Percentiles rank a stretch among this genome's conserved stretches.
These are phyloP conservation scores for Myotis myotis DNA, from an alignment of 2,797 vertebrate genomes.

Conservation along the genomic window DNA sequence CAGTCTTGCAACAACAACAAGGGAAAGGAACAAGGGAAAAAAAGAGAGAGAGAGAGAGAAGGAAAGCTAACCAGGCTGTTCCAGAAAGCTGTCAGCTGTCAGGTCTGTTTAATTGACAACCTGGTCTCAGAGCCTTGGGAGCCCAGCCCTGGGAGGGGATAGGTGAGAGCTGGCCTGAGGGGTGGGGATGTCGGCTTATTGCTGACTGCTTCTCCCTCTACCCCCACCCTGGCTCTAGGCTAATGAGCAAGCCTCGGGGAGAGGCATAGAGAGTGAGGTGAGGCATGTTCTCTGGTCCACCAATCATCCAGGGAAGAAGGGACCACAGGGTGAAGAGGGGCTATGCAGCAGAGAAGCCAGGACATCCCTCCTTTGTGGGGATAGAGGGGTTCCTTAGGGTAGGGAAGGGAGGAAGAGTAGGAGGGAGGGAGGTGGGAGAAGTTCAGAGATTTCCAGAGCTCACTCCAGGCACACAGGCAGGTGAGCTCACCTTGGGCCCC, in stretches of 20 bases:
- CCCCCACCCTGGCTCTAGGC: not conserved
- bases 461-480: not conserved
- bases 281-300: not conserved
- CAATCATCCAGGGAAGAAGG: not conserved
- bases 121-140: not conserved
- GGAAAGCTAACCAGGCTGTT: not conserved
- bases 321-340: not conserved
- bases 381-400: not conserved
- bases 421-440: not conserved
- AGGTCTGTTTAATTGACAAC: conserved; percentile 29
- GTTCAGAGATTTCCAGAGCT: not conserved
- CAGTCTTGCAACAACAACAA: conserved; percentile 60
- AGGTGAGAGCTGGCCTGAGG: not conserved
- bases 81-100: conserved; percentile 70
- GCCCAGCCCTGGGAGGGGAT: not conserved
- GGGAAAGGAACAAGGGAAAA: not conserved
- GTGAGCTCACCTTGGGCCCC: not conserved
- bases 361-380: not conserved
- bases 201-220: not conserved
- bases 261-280: not conserved
- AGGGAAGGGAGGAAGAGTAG: not conserved
- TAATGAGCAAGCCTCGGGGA: not conserved
- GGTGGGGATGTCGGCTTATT: no score
- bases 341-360: not conserved
- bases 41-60: not conserved